Base-by-base conservation (phyloP, 2,113 vertebrate species). In the Morone chrysops region DNA sequence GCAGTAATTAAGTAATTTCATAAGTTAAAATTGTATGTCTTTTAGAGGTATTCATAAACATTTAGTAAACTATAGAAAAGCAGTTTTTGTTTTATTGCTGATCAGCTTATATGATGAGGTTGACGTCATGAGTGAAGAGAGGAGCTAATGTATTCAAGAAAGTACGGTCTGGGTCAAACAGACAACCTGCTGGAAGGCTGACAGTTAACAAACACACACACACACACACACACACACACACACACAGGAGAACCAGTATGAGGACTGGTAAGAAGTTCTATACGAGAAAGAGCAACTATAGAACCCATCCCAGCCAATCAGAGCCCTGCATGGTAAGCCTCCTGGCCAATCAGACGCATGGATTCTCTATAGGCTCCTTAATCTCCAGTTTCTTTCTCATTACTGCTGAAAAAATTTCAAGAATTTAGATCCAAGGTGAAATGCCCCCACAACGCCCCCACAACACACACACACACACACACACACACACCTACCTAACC, bases 371-470 rank as follows among this genome's bases (percentile, higher is more conserved):
- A 84, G 84, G 82, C 48, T 83, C 87, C 84, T 76, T 81, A 80
- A 90, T 85, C 80, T 74, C 78, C 74, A 69, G 8, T 70, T 86
- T 82, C 61, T 79, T 68, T 83, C 77, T 80, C 66, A 70, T 89
- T 87, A 85, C 84, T 47, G 67, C 65, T 70, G 86, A 81, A 93
- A 91, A 92, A 88, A 92, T 93, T 77, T 90, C 61, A 91, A 92
- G 88, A 92, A 94, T 92, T 90, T 80, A 75, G 69, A 70, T 85
- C 89, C 72, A 90, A 70, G 62, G 70, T 81, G 82, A 83, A 84
- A 73, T 20, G 41, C 25, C 10, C 4, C 40, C 10, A 9, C 43
- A 40, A 31, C 67, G 7, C 63, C 18, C 50, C 41, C 75, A 38
- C 72, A 13, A n/a, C 45, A 59, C 69, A 54, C 31, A 53, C 76